phyloP scores from a whole-genome alignment of 1,140 invertebrate species.

The Drosophila kohkoa region DNA sequence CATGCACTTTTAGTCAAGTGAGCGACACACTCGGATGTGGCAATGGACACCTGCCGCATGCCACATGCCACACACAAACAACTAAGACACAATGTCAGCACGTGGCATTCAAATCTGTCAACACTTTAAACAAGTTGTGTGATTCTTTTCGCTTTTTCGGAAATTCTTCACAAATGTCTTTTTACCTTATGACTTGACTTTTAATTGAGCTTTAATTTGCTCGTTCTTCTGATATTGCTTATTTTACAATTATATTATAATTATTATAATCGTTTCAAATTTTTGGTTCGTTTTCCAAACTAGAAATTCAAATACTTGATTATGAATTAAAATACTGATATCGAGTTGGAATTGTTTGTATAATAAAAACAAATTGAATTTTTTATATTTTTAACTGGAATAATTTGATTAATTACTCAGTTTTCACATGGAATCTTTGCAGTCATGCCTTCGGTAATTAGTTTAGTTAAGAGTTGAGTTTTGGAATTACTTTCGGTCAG shows the following conservation, averaged over 20 bases:
- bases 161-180: too few relatives aligned
- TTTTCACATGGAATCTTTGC: not conserved
- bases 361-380: not conserved
- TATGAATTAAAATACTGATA: too few relatives aligned
- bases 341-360: not conserved
- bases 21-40: slow-evolving; percentile 19
- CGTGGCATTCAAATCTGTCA: not conserved
- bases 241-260: too few relatives aligned
- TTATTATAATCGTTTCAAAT: too few relatives aligned
- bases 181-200: too few relatives aligned
- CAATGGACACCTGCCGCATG: slow-evolving; percentile 21
- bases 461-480: not conserved
- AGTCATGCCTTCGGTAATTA: too few relatives aligned
- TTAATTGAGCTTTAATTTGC: too few relatives aligned
- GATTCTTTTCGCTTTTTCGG: too few relatives aligned
- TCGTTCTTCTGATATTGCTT: too few relatives aligned
- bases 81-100: not conserved
- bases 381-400: not conserved
- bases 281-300: too few relatives aligned
- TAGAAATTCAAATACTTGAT: too few relatives aligned
- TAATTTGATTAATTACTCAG: not conserved
- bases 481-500: not conserved
- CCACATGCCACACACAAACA: slow-evolving; percentile 11
- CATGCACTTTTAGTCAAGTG: slow-evolving; percentile 24
- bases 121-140: not conserved